Base-by-base conservation (phyloP, 2,113 vertebrate genomes). In the Ceratotherium simum region DNA sequence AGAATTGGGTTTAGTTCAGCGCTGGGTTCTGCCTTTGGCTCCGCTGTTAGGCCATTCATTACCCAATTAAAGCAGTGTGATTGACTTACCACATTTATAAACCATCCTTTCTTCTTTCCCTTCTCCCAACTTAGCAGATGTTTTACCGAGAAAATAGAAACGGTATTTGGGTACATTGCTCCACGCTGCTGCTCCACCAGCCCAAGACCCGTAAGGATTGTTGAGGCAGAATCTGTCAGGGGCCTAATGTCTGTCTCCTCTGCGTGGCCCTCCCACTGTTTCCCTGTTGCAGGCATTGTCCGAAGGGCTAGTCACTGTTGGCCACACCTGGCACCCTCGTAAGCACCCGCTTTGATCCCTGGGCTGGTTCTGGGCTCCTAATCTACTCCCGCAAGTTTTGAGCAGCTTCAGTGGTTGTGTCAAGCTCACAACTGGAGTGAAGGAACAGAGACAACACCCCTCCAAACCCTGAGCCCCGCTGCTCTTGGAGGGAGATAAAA, bases 111-210 rank as follows among this genome's bases (percentile, higher is more conserved):
- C 31, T n/a, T 27, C 27, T 51, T 56, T 36, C n/a, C 25, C n/a
- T 76, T 29, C 33, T 48, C 31, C 23, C 27, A 6, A 16, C 16
- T 3, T n/a, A 33, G 33, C 25, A 58, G 51, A 2, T 20, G 16
- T 5, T 11, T 76, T 6, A 51, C 39, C 51, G 16, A 56, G 84
- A 96, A 82, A 51, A 42, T 5, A 36, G 31, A 48, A 25, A 6
- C 3, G 1, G 23, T 0, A 0, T 2, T 67, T 36, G 82, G 65
- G 17, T 25, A 1, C 18, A 16, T 0, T 2, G 1, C 8, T 42
- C 16, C 56, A 13, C 6, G 1, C 18, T 6, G 27, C 56, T 27
- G 51, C 33, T 18, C 56, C 23, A 0, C 31, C 33, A 13, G 54
- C 54, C 56, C 54, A 25, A 51, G 73, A 39, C 54, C 54, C 16